Evolutionary conservation across 2,888 invertebrate species (phyloP).

Genomic region (Pardosa pseudoannulata): DNA sequence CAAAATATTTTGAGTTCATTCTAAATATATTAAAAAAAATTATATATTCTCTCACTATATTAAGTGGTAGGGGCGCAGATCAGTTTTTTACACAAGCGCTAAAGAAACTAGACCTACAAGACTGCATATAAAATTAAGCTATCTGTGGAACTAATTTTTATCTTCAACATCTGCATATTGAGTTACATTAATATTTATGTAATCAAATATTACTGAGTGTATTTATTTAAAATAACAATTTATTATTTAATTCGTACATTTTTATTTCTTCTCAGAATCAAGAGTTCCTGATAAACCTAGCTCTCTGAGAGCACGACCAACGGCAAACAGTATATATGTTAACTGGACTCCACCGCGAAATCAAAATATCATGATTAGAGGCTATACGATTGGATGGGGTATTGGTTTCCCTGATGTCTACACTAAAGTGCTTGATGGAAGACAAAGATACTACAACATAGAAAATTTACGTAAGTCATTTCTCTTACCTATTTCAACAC

Average conservation of each 20-base stretch:
- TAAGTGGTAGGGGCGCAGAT: no score
- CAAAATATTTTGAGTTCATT: no score
- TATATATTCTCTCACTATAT: no score
- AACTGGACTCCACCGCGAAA: conserved; percentile 91
- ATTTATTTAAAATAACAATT: no score
- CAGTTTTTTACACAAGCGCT: no score
- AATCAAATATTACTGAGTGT: no score
- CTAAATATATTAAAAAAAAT: no score
- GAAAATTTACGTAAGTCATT: conserved; percentile 84
- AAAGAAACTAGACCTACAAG: no score
- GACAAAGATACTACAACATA: conserved; percentile 88
- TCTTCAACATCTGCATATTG: no score
- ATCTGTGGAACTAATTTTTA: no score
- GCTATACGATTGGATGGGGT: conserved; percentile 96
- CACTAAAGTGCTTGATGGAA: conserved; percentile 87
- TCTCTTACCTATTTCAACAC: not conserved
- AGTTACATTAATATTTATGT: no score
- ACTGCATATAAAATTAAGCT: no score
- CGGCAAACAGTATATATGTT: conserved; percentile 90
- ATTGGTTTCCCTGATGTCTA: conserved; percentile 95
- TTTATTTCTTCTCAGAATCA: conserved; percentile 76
- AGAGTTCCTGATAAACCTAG: conserved; percentile 90
- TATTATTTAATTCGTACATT: not conserved
- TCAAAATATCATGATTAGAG: conserved; percentile 89
- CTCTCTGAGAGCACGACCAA: conserved; percentile 86